Conservation (phyloP, 92 coral and sea anemone genomes). For the Metridium senile region DNA sequence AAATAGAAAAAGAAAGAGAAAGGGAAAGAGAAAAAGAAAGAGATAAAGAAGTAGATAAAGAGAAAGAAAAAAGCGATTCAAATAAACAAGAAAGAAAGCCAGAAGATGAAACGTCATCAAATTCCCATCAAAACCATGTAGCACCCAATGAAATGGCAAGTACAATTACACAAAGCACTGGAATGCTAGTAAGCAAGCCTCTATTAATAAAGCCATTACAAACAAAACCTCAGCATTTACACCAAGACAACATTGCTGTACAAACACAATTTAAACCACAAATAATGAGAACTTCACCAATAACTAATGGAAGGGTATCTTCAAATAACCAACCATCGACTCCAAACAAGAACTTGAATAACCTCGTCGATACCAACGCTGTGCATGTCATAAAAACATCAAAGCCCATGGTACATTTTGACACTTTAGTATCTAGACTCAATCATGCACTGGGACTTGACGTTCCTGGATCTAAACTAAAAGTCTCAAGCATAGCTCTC, state of each 20-base stretch:
- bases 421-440: conserved; percentile 10
- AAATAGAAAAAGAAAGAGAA: neutral
- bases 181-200: no score
- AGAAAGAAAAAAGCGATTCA: neutral
- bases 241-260: no score
- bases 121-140: conserved; percentile 11
- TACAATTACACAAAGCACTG: neutral
- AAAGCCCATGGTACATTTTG: conserved; percentile 13
- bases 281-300: no score
- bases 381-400: neutral
- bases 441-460: conserved; percentile 31
- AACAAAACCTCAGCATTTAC: no score
- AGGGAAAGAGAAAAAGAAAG: conserved; percentile 1
- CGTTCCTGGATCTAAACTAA: conserved; percentile 13
- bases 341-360: no score
- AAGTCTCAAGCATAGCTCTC: conserved; percentile 9
- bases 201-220: no score
- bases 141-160: neutral
- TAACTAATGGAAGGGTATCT: no score
- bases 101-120: neutral
- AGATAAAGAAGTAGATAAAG: neutral
- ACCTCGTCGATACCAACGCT: no score
- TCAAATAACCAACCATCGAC: no score
- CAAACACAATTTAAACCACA: no score
- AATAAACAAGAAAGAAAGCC: neutral